Percentiles rank a stretch among this genome's conserved stretches.
These are phyloP conservation scores for Diachrysia chrysitis DNA, from an alignment of 2,888 invertebrate genomes.

Conservation along the genomic window DNA sequence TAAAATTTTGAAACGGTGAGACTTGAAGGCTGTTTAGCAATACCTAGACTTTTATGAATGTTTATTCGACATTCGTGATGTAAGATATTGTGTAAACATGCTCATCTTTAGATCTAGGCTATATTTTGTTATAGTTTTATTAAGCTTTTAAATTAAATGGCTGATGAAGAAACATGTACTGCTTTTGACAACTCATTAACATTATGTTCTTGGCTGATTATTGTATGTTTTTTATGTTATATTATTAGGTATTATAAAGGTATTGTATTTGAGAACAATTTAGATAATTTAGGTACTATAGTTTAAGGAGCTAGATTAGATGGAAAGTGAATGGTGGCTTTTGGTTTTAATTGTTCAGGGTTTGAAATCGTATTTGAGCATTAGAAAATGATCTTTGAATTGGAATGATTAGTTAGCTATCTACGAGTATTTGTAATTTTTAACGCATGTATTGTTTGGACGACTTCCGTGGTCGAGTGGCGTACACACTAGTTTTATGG, in stretches of 20 bases:
- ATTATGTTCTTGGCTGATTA: neutral
- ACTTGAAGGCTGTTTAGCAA: conserved; percentile 36
- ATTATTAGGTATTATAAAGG: neutral
- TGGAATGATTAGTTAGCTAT: neutral
- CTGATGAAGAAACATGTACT: neutral
- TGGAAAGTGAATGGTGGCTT: neutral
- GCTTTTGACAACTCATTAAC: neutral
- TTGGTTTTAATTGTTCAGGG: neutral
- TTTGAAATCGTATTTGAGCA: neutral
- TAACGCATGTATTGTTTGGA: too few relatives aligned
- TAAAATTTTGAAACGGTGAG: conserved; percentile 38
- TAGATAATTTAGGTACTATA: neutral
- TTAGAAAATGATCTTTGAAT: neutral
- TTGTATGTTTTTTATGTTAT: neutral
- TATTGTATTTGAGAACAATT: neutral
- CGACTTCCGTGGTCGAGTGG: too few relatives aligned
- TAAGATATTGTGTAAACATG: conserved; percentile 47
- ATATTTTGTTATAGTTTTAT: conserved; percentile 13
- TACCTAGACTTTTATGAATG: conserved; percentile 52
- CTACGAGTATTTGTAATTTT: neutral
- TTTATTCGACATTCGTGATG: conserved; percentile 39
- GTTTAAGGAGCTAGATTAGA: neutral
- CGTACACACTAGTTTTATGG: too few relatives aligned
- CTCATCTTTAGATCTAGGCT: conserved; percentile 56
- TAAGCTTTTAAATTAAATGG: neutral